Conservation (phyloP, 2,797 vertebrate species). For the Fringilla coelebs region DNA sequence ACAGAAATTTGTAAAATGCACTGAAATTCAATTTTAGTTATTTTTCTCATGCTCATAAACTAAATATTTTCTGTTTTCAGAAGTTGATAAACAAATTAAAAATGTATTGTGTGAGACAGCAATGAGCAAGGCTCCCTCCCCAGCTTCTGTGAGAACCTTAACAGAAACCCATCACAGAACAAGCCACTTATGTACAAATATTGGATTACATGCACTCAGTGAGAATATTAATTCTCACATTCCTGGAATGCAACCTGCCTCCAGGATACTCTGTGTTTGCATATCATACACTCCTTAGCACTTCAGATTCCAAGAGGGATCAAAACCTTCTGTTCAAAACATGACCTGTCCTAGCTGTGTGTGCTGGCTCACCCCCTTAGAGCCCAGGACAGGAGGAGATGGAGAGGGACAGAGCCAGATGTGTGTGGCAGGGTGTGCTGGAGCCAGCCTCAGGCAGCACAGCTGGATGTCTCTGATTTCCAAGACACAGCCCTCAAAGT, state of each 20-base stretch:
- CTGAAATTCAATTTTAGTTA: background rate
- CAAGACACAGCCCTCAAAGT: background rate
- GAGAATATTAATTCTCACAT: background rate
- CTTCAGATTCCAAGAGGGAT: background rate
- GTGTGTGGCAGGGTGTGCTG: background rate
- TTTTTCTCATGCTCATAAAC: background rate
- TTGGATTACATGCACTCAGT: background rate
- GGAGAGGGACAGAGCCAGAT: background rate
- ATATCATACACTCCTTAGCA: background rate
- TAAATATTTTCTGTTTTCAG: background rate
- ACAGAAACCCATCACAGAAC: background rate
- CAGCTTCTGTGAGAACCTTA: background rate
- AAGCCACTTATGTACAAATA: background rate
- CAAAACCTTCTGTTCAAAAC: background rate
- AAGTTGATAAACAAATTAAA: background rate
- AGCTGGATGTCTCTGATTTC: background rate
- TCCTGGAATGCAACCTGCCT: background rate
- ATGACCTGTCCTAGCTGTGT: background rate
- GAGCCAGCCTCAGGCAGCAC: background rate
- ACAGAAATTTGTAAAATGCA: background rate
- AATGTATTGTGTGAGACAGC: background rate
- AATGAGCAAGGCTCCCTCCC: background rate
- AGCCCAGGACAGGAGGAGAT: background rate
- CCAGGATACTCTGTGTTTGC: background rate
- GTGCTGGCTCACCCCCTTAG: background rate